Evolutionary conservation across 2,888 invertebrate genomes (phyloP).

Genomic region (Uloborus plumipes): DNA sequence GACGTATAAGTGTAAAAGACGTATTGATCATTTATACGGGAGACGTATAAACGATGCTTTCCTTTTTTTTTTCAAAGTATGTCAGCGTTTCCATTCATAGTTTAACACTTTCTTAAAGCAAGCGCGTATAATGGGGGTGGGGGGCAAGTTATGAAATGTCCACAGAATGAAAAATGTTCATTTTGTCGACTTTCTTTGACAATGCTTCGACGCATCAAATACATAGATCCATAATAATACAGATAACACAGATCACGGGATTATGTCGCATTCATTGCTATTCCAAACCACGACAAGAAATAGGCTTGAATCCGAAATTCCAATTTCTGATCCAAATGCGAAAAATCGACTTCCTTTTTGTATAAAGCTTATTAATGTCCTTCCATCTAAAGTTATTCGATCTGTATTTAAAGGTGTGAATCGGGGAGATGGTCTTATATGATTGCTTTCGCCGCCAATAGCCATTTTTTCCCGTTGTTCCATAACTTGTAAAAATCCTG

Average conservation of each 20-base stretch:
- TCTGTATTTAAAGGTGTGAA: slow-evolving; percentile 56
- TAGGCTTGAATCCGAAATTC: slow-evolving; percentile 20
- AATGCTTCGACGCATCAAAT: no score
- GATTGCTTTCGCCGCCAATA: slow-evolving; percentile 35
- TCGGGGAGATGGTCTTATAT: slow-evolving; percentile 4
- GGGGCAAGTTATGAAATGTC: no score
- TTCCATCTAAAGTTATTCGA: slow-evolving; percentile 40
- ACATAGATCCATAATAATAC: no score
- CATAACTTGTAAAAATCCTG: slow-evolving; percentile 19
- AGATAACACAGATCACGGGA: slow-evolving; percentile 14
- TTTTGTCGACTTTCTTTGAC: no score
- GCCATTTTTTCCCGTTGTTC: slow-evolving; percentile 12
- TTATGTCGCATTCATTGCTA: slow-evolving; percentile 47
- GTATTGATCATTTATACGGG: no score
- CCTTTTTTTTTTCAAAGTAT: no score
- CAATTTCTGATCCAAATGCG: slow-evolving; percentile 28
- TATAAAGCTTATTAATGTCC: slow-evolving; percentile 42
- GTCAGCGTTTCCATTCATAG: no score
- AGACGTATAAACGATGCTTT: no score
- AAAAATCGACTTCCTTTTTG: slow-evolving; percentile 47
- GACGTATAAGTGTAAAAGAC: no score
- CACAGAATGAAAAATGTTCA: no score
- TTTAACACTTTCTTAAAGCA: no score
- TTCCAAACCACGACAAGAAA: slow-evolving; percentile 23
- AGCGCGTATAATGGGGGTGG: no score